These are phyloP conservation scores for Sciaenops ocellatus DNA, from an alignment of 2,797 vertebrate species.

Conservation along the genomic window DNA sequence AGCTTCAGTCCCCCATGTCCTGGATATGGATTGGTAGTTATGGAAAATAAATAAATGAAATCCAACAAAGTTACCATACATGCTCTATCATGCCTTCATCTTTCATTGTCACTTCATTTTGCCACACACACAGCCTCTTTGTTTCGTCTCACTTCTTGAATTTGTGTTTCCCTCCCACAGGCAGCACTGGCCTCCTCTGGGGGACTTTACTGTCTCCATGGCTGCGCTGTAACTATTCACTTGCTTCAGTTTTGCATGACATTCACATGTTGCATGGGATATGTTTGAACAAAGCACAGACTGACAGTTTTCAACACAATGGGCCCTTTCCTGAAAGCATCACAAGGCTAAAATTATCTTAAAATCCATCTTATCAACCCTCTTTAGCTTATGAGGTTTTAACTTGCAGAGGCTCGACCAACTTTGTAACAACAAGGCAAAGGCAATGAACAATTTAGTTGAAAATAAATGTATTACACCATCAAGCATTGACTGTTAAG, in stretches of 20 bases:
- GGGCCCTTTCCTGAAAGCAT: neutral
- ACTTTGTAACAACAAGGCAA: neutral
- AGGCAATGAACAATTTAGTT: neutral
- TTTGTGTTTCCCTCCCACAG: slow-evolving; percentile 80
- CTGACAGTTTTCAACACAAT: neutral
- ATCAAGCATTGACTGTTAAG: neutral
- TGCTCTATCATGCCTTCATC: neutral
- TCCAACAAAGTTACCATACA: too few species aligned
- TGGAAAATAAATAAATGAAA: too few species aligned
- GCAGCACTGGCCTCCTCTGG: slow-evolving; percentile 92
- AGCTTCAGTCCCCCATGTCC: too few species aligned
- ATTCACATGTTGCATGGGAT: slow-evolving; percentile 19
- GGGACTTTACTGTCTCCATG: slow-evolving; percentile 94
- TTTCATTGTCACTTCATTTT: neutral
- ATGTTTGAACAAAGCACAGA: slow-evolving; percentile 6
- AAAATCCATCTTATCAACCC: neutral
- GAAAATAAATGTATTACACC: neutral
- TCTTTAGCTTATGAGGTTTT: neutral
- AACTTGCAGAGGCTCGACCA: neutral
- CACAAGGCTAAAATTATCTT: neutral
- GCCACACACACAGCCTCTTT: neutral
- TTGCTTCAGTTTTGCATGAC: slow-evolving; percentile 67
- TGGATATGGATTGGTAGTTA: too few species aligned
- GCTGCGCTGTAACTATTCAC: slow-evolving; percentile 90
- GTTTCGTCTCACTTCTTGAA: neutral